phyloP scores from a whole-genome alignment of 2,888 invertebrate genomes.

The Microctonus hyperodae region DNA sequence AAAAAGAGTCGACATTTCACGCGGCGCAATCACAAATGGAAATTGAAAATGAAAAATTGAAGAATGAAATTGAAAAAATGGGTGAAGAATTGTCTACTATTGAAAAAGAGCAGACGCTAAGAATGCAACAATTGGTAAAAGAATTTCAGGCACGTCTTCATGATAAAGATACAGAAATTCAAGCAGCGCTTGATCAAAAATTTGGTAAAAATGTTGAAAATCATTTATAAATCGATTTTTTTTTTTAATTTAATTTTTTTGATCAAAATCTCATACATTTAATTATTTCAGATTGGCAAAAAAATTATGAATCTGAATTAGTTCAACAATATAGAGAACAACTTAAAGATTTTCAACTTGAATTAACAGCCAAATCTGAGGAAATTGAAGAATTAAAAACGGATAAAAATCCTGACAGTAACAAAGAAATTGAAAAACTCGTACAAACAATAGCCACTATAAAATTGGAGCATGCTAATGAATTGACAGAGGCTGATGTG shows the following conservation, averaged over 20 bases:
- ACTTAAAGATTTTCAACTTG: slow-evolving; percentile 57
- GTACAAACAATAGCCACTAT: slow-evolving; percentile 45
- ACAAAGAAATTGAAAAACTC: slow-evolving; percentile 43
- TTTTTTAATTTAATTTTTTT: slow-evolving; percentile 11
- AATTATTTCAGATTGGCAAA: slow-evolving; percentile 51
- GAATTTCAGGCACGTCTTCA: slow-evolving; percentile 60
- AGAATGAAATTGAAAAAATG: slow-evolving; percentile 45
- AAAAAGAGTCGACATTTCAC: slow-evolving; percentile 42
- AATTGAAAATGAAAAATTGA: slow-evolving; percentile 49
- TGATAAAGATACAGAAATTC: slow-evolving; percentile 58
- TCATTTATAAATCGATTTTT: background rate
- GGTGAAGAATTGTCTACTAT: slow-evolving; percentile 49
- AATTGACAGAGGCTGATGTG: slow-evolving; percentile 55
- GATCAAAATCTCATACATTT: background rate
- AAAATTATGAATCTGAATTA: slow-evolving; percentile 56
- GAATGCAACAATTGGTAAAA: slow-evolving; percentile 58
- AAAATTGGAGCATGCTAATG: slow-evolving; percentile 51
- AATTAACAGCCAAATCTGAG: slow-evolving; percentile 57
- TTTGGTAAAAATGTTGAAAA: slow-evolving; percentile 48
- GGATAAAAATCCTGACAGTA: slow-evolving; percentile 41
- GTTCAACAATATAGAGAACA: slow-evolving; percentile 59
- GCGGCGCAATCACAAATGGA: slow-evolving; percentile 54
- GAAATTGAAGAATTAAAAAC: slow-evolving; percentile 54
- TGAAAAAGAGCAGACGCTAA: slow-evolving; percentile 55
- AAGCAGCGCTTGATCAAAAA: slow-evolving; percentile 58